Evolutionary conservation across 2,888 invertebrate genomes (phyloP).

Genomic region (Acanthosepion lycidas): DNA sequence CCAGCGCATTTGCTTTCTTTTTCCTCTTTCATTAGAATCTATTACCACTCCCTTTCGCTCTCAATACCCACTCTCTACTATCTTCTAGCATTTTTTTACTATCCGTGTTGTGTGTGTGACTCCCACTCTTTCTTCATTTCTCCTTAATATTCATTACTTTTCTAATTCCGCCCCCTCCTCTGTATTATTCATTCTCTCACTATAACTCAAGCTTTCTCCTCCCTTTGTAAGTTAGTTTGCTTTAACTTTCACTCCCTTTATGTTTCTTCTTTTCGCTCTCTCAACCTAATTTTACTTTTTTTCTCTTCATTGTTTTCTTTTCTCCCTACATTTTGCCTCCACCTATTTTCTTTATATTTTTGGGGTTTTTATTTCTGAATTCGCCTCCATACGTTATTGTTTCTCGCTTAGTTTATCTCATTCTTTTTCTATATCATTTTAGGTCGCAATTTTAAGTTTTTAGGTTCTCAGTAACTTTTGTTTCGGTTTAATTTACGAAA

Average conservation of each 20-base stretch:
- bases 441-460: background rate
- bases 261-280: background rate
- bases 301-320: background rate
- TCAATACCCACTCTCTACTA: background rate
- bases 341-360: no score
- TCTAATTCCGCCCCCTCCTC: background rate
- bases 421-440: background rate
- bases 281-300: background rate
- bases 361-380: background rate
- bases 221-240: background rate
- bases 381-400: background rate
- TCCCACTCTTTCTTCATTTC: background rate
- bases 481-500: background rate
- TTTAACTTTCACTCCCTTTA: no score
- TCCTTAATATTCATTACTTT: background rate
- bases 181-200: background rate
- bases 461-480: background rate
- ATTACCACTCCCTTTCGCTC: background rate
- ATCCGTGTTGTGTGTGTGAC: background rate
- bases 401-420: no score
- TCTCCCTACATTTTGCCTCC: background rate
- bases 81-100: no score
- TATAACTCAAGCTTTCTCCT: background rate
- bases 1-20: background rate
- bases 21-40: background rate